A percentile compares a stretch with the other conserved stretches of the same genome.
These are phyloP conservation scores for Tiaroga cobitis DNA, from an alignment of 2,797 vertebrate species.

Conservation along the genomic window DNA sequence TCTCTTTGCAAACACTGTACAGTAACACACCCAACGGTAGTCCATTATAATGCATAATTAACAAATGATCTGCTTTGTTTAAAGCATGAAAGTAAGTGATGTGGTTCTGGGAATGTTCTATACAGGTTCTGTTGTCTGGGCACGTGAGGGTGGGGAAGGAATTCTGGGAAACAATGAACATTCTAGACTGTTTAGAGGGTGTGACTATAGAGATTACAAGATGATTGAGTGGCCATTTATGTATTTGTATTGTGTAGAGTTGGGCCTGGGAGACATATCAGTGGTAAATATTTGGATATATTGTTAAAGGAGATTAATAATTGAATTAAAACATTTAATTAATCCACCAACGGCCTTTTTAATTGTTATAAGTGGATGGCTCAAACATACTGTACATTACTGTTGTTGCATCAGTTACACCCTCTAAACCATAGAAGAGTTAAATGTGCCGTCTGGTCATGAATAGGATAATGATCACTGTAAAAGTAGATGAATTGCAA, in stretches of 20 bases:
- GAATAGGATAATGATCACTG: not conserved
- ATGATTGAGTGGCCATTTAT: conserved; percentile 35
- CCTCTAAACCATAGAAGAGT: not conserved
- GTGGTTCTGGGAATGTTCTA: conserved; percentile 24
- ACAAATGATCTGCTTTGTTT: conserved; percentile 8
- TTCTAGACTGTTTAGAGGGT: conserved; percentile 38
- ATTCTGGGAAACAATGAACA: conserved; percentile 36
- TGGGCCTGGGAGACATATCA: not conserved
- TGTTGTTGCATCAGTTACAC: not conserved
- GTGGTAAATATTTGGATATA: conserved; percentile 45
- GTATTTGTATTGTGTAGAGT: conserved; percentile 16
- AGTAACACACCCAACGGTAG: conserved; percentile 29
- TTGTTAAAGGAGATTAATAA: conserved; percentile 26
- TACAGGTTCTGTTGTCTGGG: conserved; percentile 27
- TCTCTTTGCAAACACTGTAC: conserved; percentile 11
- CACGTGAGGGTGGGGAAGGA: conserved; percentile 42
- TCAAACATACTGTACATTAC: not conserved
- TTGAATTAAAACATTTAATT: not conserved
- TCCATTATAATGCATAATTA: conserved; percentile 40
- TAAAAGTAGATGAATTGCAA: not conserved
- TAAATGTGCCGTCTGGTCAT: not conserved
- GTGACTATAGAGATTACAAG: conserved; percentile 23
- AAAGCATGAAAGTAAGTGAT: not conserved
- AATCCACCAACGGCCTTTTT: not conserved
- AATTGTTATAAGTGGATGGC: not conserved